Conservation (phyloP, 2,797 vertebrate species). For the Acanthis flammea region DNA sequence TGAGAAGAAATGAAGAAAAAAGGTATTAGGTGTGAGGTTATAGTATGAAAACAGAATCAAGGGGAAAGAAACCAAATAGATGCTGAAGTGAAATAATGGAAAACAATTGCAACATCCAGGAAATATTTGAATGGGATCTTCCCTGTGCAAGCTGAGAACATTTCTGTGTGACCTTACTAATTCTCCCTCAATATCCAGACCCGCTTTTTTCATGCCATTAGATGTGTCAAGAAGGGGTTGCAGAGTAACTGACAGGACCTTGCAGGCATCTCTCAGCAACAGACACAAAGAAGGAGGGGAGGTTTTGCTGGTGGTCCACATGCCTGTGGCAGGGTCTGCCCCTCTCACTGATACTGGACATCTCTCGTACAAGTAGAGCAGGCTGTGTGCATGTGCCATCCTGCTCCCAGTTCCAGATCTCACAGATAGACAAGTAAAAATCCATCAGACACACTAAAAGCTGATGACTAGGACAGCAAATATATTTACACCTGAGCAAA, state of each 20-base stretch:
- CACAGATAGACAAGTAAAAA: not conserved
- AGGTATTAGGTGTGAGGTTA: not conserved
- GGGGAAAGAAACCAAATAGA: not conserved
- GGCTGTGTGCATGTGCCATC: not conserved
- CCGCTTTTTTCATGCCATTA: not conserved
- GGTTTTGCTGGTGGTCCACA: accelerated
- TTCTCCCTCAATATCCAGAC: not conserved
- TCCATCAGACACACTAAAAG: not conserved
- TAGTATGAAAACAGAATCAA: not conserved
- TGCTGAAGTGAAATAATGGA: not conserved
- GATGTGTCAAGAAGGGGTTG: not conserved
- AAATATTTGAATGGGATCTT: not conserved
- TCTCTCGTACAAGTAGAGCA: not conserved
- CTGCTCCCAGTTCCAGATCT: not conserved
- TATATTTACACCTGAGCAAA: not conserved
- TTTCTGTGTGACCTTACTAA: not conserved
- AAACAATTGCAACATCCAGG: not conserved
- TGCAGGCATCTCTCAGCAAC: not conserved
- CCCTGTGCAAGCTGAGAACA: not conserved
- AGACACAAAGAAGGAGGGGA: not conserved
- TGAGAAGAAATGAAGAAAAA: not conserved
- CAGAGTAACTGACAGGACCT: not conserved
- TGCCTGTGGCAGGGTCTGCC: accelerated
- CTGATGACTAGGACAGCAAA: not conserved
- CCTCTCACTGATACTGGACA: accelerated